Conservation (phyloP, 2,113 vertebrate species). For the Nothoprocta pentlandii region DNA sequence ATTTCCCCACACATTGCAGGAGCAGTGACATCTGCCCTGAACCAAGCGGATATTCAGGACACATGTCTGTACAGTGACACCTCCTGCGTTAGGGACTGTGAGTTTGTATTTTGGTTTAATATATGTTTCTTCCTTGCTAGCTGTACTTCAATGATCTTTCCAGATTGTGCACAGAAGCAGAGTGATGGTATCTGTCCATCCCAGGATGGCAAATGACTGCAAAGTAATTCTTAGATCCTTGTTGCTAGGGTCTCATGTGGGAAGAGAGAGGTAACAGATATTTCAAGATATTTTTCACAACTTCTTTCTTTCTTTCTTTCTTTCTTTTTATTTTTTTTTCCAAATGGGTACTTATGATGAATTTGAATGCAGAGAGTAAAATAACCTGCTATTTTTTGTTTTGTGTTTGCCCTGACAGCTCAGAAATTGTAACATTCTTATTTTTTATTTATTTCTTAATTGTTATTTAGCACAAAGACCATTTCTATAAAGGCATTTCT, state of each 20-base stretch:
- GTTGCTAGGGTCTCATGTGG: not conserved
- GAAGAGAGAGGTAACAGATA: not conserved
- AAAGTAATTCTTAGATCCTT: not conserved
- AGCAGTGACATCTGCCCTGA: not conserved
- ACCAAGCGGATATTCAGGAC: not conserved
- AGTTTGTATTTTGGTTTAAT: not conserved
- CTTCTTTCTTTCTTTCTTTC: not conserved
- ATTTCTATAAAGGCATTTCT: not conserved
- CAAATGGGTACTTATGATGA: not conserved
- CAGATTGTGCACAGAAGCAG: not conserved
- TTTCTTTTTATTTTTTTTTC: not conserved
- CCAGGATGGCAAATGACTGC: not conserved
- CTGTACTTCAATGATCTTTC: not conserved
- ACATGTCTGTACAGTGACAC: not conserved
- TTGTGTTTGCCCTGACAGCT: not conserved
- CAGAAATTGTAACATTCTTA: not conserved
- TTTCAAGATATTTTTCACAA: not conserved
- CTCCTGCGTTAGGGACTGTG: not conserved
- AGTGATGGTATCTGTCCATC: not conserved
- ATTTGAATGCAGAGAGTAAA: not conserved
- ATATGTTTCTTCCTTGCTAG: not conserved
- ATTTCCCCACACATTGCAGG: rapidly evolving
- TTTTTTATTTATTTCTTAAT: not conserved
- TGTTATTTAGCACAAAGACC: not conserved
- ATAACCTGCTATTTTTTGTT: not conserved